Percentiles rank a stretch among this genome's conserved stretches.
Conservation (phyloP, 2,888 invertebrate species). For the Leucophenga montana region DNA sequence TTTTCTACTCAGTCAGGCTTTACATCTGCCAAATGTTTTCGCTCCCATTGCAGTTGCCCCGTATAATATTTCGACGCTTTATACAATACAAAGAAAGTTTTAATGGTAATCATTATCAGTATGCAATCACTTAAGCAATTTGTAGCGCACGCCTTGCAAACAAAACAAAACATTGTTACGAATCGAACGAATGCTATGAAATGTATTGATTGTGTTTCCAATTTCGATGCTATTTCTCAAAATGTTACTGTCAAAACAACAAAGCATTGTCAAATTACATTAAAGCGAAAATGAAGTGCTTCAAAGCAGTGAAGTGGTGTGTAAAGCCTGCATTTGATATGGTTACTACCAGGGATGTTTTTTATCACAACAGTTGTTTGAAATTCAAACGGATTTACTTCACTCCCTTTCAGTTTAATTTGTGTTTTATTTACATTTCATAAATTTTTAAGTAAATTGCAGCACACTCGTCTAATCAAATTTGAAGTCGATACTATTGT, state of each 20-base stretch:
- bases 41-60: background rate
- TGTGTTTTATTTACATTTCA: slow-evolving; percentile 51
- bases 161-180: slow-evolving; percentile 21
- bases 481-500: slow-evolving; percentile 28
- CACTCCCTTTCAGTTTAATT: slow-evolving; percentile 23
- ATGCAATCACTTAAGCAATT: slow-evolving; percentile 63
- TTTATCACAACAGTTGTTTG: slow-evolving; percentile 17
- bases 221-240: slow-evolving; percentile 18
- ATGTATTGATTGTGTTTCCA: background rate
- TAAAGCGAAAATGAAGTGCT: slow-evolving; percentile 1
- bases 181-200: slow-evolving; percentile 10
- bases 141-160: slow-evolving; percentile 56
- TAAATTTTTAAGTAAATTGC: slow-evolving; percentile 48
- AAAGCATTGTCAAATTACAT: slow-evolving; percentile 33
- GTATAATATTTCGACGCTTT: background rate
- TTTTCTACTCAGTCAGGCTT: no score
- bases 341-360: slow-evolving; percentile 3
- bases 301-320: slow-evolving; percentile 14
- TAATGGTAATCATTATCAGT: slow-evolving; percentile 51
- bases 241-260: slow-evolving; percentile 46
- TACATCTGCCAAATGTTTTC: slow-evolving; percentile 27
- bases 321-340: slow-evolving; percentile 16
- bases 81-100: background rate
- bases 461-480: slow-evolving; percentile 23
- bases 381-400: background rate